phyloP scores from a whole-genome alignment of 2,113 vertebrate species.

The Ranitomeya imitator region DNA sequence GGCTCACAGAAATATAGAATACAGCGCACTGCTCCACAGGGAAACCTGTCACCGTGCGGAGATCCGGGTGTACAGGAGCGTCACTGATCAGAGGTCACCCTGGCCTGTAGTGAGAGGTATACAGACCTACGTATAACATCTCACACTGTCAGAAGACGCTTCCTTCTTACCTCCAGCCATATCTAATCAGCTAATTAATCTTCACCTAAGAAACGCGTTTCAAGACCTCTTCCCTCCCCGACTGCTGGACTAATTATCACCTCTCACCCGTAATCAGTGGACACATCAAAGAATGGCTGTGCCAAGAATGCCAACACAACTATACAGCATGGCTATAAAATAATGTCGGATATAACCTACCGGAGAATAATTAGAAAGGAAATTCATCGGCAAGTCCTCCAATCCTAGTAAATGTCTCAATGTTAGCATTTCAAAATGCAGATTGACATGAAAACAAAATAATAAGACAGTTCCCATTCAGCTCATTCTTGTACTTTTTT shows the following conservation, averaged over 20 bases:
- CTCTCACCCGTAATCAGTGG: background rate
- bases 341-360: no score
- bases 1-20: background rate
- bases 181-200: constrained; percentile 2
- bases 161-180: background rate
- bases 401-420: no score
- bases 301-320: background rate
- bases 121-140: background rate
- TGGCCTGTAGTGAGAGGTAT: background rate
- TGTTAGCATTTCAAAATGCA: no score
- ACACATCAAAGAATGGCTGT: background rate
- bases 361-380: no score
- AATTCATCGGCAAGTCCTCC: no score
- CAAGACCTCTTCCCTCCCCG: background rate
- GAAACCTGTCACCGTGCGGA: background rate
- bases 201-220: background rate
- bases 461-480: no score
- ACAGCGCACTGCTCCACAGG: background rate
- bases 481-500: no score
- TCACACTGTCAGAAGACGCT: background rate
- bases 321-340: no score
- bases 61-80: background rate
- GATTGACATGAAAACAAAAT: no score
- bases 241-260: background rate
- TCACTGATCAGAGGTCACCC: background rate